Percentiles rank a stretch among this genome's conserved stretches.
Conservation (phyloP, 2,113 vertebrate species). For the Mesoclemmys tuberculata region DNA sequence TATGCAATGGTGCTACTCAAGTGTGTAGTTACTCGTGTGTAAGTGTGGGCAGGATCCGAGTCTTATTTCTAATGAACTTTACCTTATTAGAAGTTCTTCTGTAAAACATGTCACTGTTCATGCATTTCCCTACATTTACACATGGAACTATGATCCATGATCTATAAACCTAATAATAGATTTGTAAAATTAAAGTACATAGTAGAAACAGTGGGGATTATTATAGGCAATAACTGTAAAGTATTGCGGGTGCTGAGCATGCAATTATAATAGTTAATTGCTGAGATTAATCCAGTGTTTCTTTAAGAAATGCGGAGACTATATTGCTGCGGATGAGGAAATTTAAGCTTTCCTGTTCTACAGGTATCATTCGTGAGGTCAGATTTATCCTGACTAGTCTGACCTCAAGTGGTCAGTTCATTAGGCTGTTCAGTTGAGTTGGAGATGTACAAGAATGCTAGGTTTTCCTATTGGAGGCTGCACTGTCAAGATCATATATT, state of each 20-base stretch:
- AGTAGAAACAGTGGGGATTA: not conserved
- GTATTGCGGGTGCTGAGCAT: not conserved
- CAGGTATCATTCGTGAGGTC: not conserved
- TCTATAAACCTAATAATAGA: not conserved
- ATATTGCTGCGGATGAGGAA: not conserved
- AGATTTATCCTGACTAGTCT: not conserved
- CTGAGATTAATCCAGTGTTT: not conserved
- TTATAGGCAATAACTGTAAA: not conserved
- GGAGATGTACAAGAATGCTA: not conserved
- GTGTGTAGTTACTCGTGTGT: not conserved
- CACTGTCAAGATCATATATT: not conserved
- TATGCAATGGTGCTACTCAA: not conserved
- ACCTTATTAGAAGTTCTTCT: not conserved
- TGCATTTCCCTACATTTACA: not conserved
- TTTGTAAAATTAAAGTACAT: not conserved
- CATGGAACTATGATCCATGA: not conserved
- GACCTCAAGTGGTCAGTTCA: not conserved
- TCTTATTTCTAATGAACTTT: not conserved
- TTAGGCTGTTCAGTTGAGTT: not conserved
- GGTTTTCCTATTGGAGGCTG: not conserved
- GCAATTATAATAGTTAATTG: not conserved
- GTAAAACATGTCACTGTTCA: not conserved
- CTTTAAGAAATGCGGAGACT: not conserved
- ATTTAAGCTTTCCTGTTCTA: not conserved
- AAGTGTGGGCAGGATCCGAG: not conserved